Evolutionary conservation across 2,113 vertebrate genomes (phyloP).

Genomic region (Percopsis transmontana): DNA sequence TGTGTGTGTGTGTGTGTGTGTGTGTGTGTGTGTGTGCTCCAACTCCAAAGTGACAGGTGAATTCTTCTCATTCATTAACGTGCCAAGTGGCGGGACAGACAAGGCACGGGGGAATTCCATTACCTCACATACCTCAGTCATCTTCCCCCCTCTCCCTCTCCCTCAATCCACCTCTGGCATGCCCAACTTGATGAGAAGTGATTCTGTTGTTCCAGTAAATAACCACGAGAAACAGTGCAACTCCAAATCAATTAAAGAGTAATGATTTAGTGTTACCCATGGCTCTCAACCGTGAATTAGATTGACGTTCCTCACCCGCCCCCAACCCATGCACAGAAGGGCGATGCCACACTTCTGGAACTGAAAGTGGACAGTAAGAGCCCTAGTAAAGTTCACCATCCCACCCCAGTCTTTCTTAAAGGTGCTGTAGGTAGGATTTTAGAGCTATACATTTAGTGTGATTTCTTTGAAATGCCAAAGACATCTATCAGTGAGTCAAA

Average conservation of each 20-base stretch:
- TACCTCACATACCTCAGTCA: constrained; percentile 18
- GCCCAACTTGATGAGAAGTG: constrained; percentile 58
- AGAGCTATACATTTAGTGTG: no score
- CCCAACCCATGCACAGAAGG: neutral
- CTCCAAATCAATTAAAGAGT: constrained; percentile 68
- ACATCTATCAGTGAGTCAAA: no score
- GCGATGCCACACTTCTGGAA: constrained; percentile 9
- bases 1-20: constrained; percentile 7
- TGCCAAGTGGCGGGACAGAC: constrained; percentile 55
- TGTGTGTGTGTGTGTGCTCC: constrained; percentile 27
- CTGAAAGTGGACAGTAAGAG: neutral
- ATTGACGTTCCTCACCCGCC: constrained; percentile 36
- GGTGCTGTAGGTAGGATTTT: no score
- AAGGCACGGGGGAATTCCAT: constrained; percentile 63
- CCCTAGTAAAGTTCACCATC: no score
- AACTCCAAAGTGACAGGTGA: constrained; percentile 58
- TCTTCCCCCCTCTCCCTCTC: constrained; percentile 13
- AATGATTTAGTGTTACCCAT: constrained; percentile 61
- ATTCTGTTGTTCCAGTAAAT: constrained; percentile 65
- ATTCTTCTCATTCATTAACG: constrained; percentile 71
- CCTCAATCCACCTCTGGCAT: constrained; percentile 35
- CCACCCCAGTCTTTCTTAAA: no score
- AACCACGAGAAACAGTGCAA: constrained; percentile 56
- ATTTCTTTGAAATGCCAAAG: no score
- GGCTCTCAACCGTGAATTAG: constrained; percentile 38